These are phyloP conservation scores for Neuroscelio doddi DNA, from an alignment of 2,888 invertebrate genomes.

Conservation along the genomic window DNA sequence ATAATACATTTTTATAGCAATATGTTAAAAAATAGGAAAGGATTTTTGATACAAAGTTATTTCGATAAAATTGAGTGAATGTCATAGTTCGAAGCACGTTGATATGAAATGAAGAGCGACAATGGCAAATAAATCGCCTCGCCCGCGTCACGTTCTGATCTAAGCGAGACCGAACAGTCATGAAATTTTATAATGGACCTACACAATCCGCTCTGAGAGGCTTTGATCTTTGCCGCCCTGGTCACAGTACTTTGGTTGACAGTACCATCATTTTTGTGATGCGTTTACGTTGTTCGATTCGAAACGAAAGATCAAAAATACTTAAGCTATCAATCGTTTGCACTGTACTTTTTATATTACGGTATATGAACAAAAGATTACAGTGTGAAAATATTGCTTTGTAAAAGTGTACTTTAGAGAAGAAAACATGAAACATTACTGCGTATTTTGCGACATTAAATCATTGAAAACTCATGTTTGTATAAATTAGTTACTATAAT, in stretches of 20 bases:
- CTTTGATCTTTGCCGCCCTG: slow-evolving; percentile 68
- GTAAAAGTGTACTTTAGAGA: background rate
- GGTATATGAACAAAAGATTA: slow-evolving; percentile 3
- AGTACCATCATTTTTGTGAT: slow-evolving; percentile 46
- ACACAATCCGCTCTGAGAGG: slow-evolving; percentile 61
- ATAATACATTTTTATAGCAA: too few species aligned
- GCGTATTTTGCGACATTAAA: background rate
- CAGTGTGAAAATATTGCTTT: slow-evolving; percentile 2
- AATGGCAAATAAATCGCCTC: slow-evolving; percentile 71
- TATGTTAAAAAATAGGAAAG: too few species aligned
- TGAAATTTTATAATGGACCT: slow-evolving; percentile 68
- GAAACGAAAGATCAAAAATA: slow-evolving; percentile 46
- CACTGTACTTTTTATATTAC: slow-evolving; percentile 44
- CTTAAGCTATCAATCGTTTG: slow-evolving; percentile 24
- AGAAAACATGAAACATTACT: background rate
- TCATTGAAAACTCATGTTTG: too few species aligned
- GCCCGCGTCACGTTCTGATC: slow-evolving; percentile 70
- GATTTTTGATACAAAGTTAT: too few species aligned
- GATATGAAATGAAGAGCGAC: slow-evolving; percentile 70
- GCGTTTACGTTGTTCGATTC: slow-evolving; percentile 45
- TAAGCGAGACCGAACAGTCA: slow-evolving; percentile 64
- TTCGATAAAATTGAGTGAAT: slow-evolving; percentile 26
- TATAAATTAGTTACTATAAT: too few species aligned
- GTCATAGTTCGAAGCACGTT: slow-evolving; percentile 64
- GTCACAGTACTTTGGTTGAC: slow-evolving; percentile 58